Base-by-base conservation (phyloP, 2,888 invertebrate species). In the Apodemia zela region DNA sequence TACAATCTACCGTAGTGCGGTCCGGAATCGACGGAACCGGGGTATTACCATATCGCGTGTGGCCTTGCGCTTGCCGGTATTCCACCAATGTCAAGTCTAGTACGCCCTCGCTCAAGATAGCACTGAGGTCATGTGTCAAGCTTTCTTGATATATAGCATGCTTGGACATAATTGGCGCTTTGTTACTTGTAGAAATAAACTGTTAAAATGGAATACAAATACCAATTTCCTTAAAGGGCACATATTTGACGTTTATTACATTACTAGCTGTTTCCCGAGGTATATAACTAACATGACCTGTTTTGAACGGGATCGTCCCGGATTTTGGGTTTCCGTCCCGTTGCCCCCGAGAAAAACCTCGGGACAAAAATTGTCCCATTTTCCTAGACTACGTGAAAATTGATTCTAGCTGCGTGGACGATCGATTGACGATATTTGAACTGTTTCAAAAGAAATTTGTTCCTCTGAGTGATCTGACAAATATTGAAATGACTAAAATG, bases 31-130 rank as follows among this genome's bases (percentile, higher is more conserved):
- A 25, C 54, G 54, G 13, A 54, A 25, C 57, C 59, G n/a, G 54
- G n/a, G 62, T 10, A 65, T 65, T 62, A 65, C 62, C 62, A 65
- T 62, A 65, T 65, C 59, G 65, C 65, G 65, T 65, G 65, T 25
- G 38, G 51, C 10, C 59, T 38, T 47, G 60, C 51, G 45, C 54
- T 62, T 62, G 65, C 58, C 58, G 60, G 49, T 38, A 45, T 45
- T 51, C 21, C 5, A 49, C 59, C 62, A 65, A 65, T 65, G 65
- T 65, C 62, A 65, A 65, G 65, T 60, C 60, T 18, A 63, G 49
- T 51, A 18, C 35, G 60, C 60, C 62, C 65, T 62, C 62, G 59
- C 15, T 15, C 51, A 62, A 65, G 62, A 57, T 62, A 57, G 59
- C 60, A 47, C 45, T 18, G 54, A 57, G 54, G 54, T 57, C 54